Evolutionary conservation across 2,797 vertebrate genomes (phyloP), one percentile per base, ranked within the genome.

Genomic region (Bufotes viridis): DNA sequence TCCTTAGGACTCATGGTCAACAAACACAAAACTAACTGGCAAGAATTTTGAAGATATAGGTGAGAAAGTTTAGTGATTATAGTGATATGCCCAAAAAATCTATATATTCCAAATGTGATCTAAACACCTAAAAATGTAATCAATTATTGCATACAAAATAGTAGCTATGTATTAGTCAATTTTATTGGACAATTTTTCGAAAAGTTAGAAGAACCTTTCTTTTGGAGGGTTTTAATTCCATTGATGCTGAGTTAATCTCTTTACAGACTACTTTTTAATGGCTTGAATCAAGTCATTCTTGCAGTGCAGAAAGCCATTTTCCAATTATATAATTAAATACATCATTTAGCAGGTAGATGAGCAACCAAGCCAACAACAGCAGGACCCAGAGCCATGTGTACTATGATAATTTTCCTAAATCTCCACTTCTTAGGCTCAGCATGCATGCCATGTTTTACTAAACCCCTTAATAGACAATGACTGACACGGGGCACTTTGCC

Each of bases 401-500:
- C 49, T 20, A 58, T 11, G 60, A 34, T 74, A 72, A 61, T 67
- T 70, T 49, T 79, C 55, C 24, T 57, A 80, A 70, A 81, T 58
- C 55, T 84, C 24, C 15, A 24, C 55, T 57, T 34, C 72, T 76
- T 29, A 26, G 20, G 18, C 49, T 34, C 55, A 26, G 49, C 51
- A 57, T 60, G 29, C 42, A n/a, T 61, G 51, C 18, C 9, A 13
- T 49, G 74, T 22, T 17, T 0, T 0, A 13, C 53, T 76, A 86
- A 57, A 26, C 12, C 34, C 63, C 55, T 89, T n/a, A 74, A 61
- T 14, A 87, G 81, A 63, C 42, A 87, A 89, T 34, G 7, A n/a
- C 86, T 34, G 61, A 87, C 85, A 87, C 88, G 87, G 90, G 81
- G 51, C 87, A 84, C 67, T 81, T 90, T 85, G 82, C 86, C 65